A percentile compares a stretch with the other conserved stretches of the same genome.
phyloP scores from a whole-genome alignment of 2,797 vertebrate genomes.

The Babyrousa celebensis region DNA sequence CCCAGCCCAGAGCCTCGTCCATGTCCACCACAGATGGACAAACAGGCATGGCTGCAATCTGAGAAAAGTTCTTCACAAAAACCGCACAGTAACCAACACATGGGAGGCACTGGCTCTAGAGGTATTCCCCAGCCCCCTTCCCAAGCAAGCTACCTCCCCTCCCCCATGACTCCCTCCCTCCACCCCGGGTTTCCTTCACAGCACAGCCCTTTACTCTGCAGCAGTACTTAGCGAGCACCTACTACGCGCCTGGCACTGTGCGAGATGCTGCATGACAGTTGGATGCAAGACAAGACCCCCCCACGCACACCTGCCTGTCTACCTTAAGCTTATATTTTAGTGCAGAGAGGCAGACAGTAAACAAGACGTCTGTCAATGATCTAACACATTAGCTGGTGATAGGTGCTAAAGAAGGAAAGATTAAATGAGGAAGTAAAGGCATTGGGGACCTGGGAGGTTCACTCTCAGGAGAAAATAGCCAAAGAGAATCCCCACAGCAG shows the following conservation, averaged over 20 bases:
- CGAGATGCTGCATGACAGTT: background rate
- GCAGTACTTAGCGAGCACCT: background rate
- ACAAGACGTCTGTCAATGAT: background rate
- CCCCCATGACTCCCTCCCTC: background rate
- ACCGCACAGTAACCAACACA: background rate
- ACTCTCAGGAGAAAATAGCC: background rate
- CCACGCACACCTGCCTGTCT: no score
- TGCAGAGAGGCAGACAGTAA: background rate
- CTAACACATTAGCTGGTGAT: rapidly evolving
- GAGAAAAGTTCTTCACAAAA: background rate
- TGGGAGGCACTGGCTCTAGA: background rate
- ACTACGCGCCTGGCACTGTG: background rate
- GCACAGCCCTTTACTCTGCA: background rate
- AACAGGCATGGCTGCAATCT: rapidly evolving
- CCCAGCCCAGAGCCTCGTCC: background rate
- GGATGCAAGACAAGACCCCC: background rate
- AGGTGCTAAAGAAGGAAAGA: background rate
- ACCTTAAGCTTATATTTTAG: background rate
- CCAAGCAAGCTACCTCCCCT: background rate
- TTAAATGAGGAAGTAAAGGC: no score
- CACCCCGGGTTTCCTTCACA: background rate
- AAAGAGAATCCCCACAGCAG: background rate
- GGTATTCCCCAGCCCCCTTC: background rate
- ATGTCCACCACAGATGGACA: background rate
- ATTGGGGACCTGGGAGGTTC: background rate